phyloP scores from a whole-genome alignment of 1,140 invertebrate species.

The Aphelenchoides avenae region DNA sequence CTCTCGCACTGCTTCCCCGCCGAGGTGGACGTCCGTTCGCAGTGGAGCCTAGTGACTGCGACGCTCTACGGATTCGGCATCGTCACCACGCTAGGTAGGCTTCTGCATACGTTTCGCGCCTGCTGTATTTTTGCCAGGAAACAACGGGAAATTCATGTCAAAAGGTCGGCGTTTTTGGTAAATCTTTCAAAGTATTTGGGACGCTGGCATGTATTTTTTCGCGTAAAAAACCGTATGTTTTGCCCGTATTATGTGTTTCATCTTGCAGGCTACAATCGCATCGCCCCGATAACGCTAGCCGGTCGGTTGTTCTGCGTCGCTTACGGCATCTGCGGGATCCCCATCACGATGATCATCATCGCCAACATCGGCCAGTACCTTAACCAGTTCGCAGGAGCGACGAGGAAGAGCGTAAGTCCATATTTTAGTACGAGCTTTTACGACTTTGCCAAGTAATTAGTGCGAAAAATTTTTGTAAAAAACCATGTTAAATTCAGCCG shows the following conservation, averaged over 20 bases:
- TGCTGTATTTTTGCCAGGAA: too few relatives aligned
- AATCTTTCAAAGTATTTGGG: too few relatives aligned
- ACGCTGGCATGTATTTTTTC: too few relatives aligned
- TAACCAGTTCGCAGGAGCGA: slow-evolving; percentile 42
- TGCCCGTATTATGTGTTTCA: slow-evolving; percentile 10
- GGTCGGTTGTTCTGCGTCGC: slow-evolving; percentile 56
- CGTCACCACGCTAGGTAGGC: slow-evolving; percentile 53
- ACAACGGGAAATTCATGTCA: too few relatives aligned
- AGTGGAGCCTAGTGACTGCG: slow-evolving; percentile 49
- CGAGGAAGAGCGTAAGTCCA: slow-evolving; percentile 42
- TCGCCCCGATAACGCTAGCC: slow-evolving; percentile 51
- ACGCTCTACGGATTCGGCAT: slow-evolving; percentile 59
- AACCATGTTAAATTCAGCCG: background rate
- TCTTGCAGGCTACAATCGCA: slow-evolving; percentile 54
- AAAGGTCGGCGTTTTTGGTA: too few relatives aligned
- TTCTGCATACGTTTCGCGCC: background rate
- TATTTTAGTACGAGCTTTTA: too few relatives aligned
- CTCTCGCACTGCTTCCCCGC: slow-evolving; percentile 34
- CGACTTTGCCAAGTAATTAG: slow-evolving; percentile 12
- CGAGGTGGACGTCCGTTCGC: slow-evolving; percentile 36
- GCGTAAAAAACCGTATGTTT: too few relatives aligned
- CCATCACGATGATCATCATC: slow-evolving; percentile 50
- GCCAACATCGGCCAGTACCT: slow-evolving; percentile 51
- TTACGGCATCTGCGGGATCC: slow-evolving; percentile 53
- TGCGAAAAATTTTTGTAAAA: slow-evolving; percentile 4